Evolutionary conservation across 2,888 invertebrate genomes (phyloP).

Genomic region (Caenorhabditis angaria): DNA sequence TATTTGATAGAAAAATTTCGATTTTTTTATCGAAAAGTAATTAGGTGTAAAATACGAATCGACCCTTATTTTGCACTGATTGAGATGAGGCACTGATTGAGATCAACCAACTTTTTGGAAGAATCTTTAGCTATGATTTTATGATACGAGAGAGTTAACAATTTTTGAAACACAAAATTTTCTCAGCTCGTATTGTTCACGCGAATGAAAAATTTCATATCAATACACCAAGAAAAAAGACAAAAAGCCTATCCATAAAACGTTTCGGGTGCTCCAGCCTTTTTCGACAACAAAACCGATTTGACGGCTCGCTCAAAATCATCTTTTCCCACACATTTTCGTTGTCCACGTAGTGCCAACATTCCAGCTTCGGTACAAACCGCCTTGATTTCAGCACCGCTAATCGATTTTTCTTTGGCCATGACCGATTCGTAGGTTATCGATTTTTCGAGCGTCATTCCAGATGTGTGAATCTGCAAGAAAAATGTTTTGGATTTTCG

Average conservation of each 20-base stretch:
- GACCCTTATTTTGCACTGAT: too few species aligned
- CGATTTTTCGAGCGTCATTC: constrained; percentile 55
- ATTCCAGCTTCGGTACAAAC: constrained; percentile 63
- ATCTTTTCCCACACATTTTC: constrained; percentile 50
- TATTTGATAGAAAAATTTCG: too few species aligned
- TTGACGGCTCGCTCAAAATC: constrained; percentile 50
- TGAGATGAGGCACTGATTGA: too few species aligned
- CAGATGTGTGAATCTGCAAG: constrained; percentile 44
- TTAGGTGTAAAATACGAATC: too few species aligned
- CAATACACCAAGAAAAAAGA: too few species aligned
- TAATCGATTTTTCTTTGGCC: constrained; percentile 53
- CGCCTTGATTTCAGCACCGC: constrained; percentile 60
- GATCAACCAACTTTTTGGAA: too few species aligned
- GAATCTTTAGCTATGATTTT: too few species aligned
- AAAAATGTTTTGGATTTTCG: not conserved
- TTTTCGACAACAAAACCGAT: constrained; percentile 45
- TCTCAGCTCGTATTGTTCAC: too few species aligned
- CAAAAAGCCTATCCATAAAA: constrained; percentile 50
- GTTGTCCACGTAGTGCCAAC: constrained; percentile 57
- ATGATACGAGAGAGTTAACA: too few species aligned
- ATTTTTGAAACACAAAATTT: too few species aligned
- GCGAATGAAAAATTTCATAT: too few species aligned
- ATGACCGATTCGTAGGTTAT: constrained; percentile 54
- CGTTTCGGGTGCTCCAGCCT: constrained; percentile 49
- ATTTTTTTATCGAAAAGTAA: too few species aligned